Conservation (phyloP, 2,113 vertebrate genomes). For the Elephantulus edwardii region DNA sequence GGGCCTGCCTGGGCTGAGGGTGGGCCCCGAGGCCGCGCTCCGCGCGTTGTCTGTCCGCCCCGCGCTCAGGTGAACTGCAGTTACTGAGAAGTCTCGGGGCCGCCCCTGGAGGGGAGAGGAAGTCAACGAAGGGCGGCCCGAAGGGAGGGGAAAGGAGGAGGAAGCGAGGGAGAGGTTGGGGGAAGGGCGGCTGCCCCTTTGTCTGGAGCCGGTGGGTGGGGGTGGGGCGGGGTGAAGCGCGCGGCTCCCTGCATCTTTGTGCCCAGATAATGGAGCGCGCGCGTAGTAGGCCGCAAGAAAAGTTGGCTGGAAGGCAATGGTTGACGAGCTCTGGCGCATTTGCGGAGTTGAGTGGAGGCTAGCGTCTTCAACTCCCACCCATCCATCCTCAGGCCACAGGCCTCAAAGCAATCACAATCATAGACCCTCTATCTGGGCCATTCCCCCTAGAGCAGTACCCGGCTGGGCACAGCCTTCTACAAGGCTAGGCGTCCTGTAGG, state of each 20-base stretch:
- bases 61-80: constrained; percentile 52
- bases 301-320: neutral
- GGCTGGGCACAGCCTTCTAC: neutral
- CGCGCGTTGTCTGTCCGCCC: neutral
- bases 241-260: constrained; percentile 62
- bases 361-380: neutral
- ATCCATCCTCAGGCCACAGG: neutral
- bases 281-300: constrained; percentile 58
- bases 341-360: neutral
- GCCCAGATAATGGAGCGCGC: neutral
- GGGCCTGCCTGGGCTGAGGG: neutral
- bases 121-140: constrained; percentile 59
- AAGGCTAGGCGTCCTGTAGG: neutral
- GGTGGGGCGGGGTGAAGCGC: constrained; percentile 64
- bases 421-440: neutral
- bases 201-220: constrained; percentile 55
- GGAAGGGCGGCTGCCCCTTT: constrained; percentile 71
- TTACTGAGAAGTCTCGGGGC: constrained; percentile 6
- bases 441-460: accelerated
- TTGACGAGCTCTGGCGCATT: neutral
- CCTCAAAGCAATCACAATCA: too few species aligned
- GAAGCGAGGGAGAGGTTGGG: neutral
- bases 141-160: neutral
- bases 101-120: constrained; percentile 47
- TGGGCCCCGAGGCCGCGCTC: neutral